These are phyloP conservation scores for Euphonia xanthogaster DNA, from an alignment of 2,797 vertebrate species.

Conservation along the genomic window DNA sequence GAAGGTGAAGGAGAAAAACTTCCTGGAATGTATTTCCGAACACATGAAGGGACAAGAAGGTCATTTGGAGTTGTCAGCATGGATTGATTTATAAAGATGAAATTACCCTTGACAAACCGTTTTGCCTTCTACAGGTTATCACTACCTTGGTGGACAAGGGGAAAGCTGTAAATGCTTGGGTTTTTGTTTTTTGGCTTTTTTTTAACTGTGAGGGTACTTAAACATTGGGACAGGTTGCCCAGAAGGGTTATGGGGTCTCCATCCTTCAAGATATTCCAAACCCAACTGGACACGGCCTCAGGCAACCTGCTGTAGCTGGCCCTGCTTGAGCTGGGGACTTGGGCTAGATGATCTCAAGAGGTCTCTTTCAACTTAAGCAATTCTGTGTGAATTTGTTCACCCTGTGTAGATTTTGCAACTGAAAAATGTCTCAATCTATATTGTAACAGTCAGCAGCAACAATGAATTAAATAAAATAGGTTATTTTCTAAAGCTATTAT, in stretches of 20 bases:
- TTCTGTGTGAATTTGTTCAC: not conserved
- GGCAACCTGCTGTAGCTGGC: not conserved
- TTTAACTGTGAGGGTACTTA: not conserved
- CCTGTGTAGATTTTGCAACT: not conserved
- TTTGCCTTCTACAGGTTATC: not conserved
- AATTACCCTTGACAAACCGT: not conserved
- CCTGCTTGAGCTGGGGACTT: not conserved
- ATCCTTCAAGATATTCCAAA: not conserved
- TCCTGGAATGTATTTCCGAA: not conserved
- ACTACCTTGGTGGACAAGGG: not conserved
- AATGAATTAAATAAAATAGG: slow-evolving; percentile 1
- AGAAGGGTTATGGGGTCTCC: not conserved
- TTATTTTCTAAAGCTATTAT: not conserved
- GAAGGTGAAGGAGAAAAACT: not conserved
- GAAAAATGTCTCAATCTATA: not conserved
- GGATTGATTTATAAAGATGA: not conserved
- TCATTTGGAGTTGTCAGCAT: not conserved
- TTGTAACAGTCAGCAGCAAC: not conserved
- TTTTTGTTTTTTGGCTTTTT: not conserved
- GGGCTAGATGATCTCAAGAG: not conserved
- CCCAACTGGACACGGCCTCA: rapidly evolving
- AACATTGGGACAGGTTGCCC: not conserved
- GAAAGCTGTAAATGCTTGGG: not conserved
- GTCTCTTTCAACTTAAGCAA: not conserved
- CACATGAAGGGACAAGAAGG: not conserved